Base-by-base conservation (phyloP, 2,888 invertebrate genomes). In the Epirrhoe tristata region DNA sequence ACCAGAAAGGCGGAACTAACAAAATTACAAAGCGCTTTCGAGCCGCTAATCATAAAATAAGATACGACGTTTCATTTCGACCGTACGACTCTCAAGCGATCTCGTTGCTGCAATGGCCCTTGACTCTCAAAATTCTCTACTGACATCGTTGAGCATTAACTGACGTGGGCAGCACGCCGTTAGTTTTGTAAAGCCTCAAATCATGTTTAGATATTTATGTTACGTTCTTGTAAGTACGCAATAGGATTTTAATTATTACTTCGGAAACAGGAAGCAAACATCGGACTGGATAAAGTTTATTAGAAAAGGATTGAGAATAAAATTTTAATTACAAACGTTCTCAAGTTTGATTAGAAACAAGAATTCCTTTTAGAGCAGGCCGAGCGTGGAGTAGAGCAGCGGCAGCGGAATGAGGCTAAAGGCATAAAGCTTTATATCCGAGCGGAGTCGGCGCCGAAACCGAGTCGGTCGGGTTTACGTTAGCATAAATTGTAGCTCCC, bases 11-110 rank as follows among this genome's bases (percentile, higher is more conserved):
- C 93, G 93, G 93, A 93, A 93, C 93, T 93, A 93, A 93, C 93
- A 93, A 93, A 93, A 93, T 93, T 93, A 93, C 93, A 92, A 91
- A 93, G 93, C 92, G 93, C 93, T 93, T 92, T 93, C 93, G 91
- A 91, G 93, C 93, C 93, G 93, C 93, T 93, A 93, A 93, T 93
- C 93, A 93, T 93, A 93, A 93, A 93, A 93, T 93, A 93, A 93
- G 93, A 93, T 93, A 93, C 93, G 93, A 93, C 93, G 93, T 93
- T 93, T 93, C 93, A 93, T 93, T 93, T 92, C 91, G 91, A 91
- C 89, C 91, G 91, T 92, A 91, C 88, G 85, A 88, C 92, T 90
- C 91, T 91, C 89, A 83, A 91, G 91, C 88, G 93, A 92, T 93
- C 92, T 88, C 91, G 90, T 89, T 84, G 90, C 88, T 82, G 88